Evolutionary conservation across 2,888 invertebrate species (phyloP).

Genomic region (Zaprionus obscuricornis): DNA sequence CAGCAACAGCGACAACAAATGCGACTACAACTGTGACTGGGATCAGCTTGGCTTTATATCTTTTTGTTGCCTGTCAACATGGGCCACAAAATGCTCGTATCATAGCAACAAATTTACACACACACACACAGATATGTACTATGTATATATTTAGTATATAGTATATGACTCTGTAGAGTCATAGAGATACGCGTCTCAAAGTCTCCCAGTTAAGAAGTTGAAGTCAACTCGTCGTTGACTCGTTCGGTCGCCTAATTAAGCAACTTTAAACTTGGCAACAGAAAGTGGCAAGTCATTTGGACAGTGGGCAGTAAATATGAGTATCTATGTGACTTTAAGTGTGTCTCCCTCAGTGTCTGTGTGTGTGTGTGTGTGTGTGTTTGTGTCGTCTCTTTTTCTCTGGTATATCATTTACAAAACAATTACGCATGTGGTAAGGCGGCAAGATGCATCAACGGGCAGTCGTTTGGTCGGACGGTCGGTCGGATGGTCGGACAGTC

Average conservation of each 20-base stretch:
- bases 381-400: constrained; percentile 15
- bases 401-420: constrained; percentile 67
- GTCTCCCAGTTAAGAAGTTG: too few relatives aligned
- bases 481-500: neutral
- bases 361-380: constrained; percentile 11
- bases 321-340: neutral
- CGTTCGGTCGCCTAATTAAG: constrained; percentile 62
- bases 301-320: constrained; percentile 41
- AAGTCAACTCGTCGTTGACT: too few relatives aligned
- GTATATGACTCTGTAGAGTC: too few relatives aligned
- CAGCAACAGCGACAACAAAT: too few relatives aligned
- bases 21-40: neutral
- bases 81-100: constrained; percentile 61
- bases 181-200: constrained; percentile 12
- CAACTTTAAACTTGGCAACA: constrained; percentile 58
- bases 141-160: too few relatives aligned
- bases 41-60: constrained; percentile 27
- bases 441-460: constrained; percentile 49
- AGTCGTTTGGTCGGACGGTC: neutral
- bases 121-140: constrained; percentile 2
- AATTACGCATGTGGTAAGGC: constrained; percentile 56
- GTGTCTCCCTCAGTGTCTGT: constrained; percentile 1
- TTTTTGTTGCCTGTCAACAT: constrained; percentile 60
- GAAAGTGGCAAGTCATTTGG: constrained; percentile 72
- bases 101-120: constrained; percentile 26